Base-by-base conservation (phyloP, 2,888 invertebrate species). In the Agrotis exclamationis region DNA sequence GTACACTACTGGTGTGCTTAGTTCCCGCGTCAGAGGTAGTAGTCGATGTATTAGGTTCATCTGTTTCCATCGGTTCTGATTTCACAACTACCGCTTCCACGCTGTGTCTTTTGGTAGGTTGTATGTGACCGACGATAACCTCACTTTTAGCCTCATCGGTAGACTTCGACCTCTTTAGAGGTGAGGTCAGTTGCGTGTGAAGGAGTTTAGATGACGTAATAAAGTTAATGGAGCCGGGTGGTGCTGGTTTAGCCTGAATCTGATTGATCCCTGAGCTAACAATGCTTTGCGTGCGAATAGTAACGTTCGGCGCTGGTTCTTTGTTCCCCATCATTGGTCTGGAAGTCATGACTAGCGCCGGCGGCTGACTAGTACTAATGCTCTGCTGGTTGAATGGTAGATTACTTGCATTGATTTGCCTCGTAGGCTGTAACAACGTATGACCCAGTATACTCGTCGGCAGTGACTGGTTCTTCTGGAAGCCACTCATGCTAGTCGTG, bases 141-240 rank as follows among this genome's bases (percentile, higher is more conserved):
- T 96, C 96, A 80, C 93, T 95, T 74, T 96, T 96, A 2, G 96
- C 96, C 84, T 96, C 96, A 81, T 97, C 97, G 0, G 96, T 96
- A 11, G 97, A 96, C 82, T 96, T 97, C 0, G 96, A 96, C 74
- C 97, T 90, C 88, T 96, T 96, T 22, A 97, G 88, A 1, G 96
- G 96, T 3, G 96, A 96, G 1, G 97, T 97, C 62, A 97, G 86
- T 85, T 97, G 97, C 0, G 97, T 97, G 83, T 97, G 97, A 63
- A 97, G 87, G 64, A 97, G 88, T 88, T 95, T 96, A 0, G 96
- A 96, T 4, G 95, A 94, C n/a, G 95, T 95, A 85, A 95, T 96
- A 82, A 96, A 96, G 77, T 94, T 96, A 9, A 94, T 91, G 9
- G 95, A 86, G 2, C 93, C 95, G 20, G 93, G 87, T 16, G 74